Evolutionary conservation across 1,140 invertebrate species (phyloP), one percentile per base, ranked within the genome.

Genomic region (Drosophila littoralis): DNA sequence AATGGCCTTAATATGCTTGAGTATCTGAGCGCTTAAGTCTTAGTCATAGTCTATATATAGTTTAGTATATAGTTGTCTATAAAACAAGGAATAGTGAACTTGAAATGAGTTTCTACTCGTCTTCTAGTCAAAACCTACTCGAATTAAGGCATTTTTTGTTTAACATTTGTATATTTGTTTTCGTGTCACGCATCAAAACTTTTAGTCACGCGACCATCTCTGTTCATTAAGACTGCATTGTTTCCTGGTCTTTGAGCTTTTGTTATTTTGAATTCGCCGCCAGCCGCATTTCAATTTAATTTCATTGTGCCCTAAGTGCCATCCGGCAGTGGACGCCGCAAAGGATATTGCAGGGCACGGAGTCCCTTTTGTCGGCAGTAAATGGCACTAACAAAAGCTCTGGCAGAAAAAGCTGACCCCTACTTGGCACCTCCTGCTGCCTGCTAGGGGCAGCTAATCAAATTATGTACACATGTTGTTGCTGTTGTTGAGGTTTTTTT

Each of bases 351-450:
- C 42, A 22, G 43, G 43, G 28, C 35, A 32, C 15, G 33, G 33
- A 13, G 42, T 9, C 15, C 22, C 33, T 33, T 9, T 63, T 17
- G 42, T 54, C 13, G 33, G n/a, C 40, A 38, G 50, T 45, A 55
- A 55, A 54, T 22, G 48, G 9, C 48, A 45, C 7, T 8, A 40
- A 48, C 48, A 70, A 55, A 70, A 55, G 59, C 13, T 52, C 54
- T 15, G 22, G n/a, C 6, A n/a, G 38, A 6, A 40, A n/a, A n/a
- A 40, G 5, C n/a, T 12, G 38, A n/a, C 12, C n/a, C 38, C 38
- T 36, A 4, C 35, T 40, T 40, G 38, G 46, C 22, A n/a, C n/a
- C n/a, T 1, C 10, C 17, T 48, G 9, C 17, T 12, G 46, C 7
- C 5, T 52, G 12, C 32, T 52, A 35, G 50, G 8, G 50, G 4